Evolutionary conservation across 23 tunicate species (phyloP), one percentile per base, ranked within the genome.

Genomic region (Corella eumyota): DNA sequence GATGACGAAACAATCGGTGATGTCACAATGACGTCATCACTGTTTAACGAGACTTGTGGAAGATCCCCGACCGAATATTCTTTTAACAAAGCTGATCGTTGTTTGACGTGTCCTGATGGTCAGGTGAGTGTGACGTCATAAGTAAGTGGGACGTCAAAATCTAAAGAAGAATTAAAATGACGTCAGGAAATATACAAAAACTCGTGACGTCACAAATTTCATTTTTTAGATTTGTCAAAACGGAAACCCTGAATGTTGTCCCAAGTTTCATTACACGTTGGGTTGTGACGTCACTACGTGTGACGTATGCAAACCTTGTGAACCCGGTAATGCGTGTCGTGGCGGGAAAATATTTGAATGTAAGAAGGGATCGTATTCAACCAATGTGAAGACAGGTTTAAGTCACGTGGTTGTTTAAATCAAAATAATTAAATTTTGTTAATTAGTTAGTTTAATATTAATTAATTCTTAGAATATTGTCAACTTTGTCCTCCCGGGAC

Each of bases 251-350:
- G 31, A 30, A n/a, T 9, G 40, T 15, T 66, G 72, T 28, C 72
- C 72, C 6, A 33, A 32, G 15, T 29, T 17, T 28, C n/a, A n/a
- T 7, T 66, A 66, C 45, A 52, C 72, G 17, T 30, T 13, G 11
- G 72, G 60, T 3, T 66, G 72, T 2, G 51, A 66, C 36, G 72
- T 15, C 24, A 66, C 72, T 4, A 50, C 3, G 35, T 66, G 72
- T 34, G 34, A 22, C n/a, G 44, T 29, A 26, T 66, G 72, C 60
- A 66, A 26, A 29, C 45, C 45, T 4, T 66, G 72, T 29, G 72
- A 66, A 66, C 60, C 72, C 6, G 72, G 72, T 4, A 22, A 66
- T 30, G 53, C 72, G 17, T 66, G 72, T 30, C 40, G 45, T 13
- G 51, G 60, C 36, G 59, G 72, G 21, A 26, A 20, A 50, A 48